Evolutionary conservation across 2,113 vertebrate genomes (phyloP).

Genomic region (Dromiciops gliroides): DNA sequence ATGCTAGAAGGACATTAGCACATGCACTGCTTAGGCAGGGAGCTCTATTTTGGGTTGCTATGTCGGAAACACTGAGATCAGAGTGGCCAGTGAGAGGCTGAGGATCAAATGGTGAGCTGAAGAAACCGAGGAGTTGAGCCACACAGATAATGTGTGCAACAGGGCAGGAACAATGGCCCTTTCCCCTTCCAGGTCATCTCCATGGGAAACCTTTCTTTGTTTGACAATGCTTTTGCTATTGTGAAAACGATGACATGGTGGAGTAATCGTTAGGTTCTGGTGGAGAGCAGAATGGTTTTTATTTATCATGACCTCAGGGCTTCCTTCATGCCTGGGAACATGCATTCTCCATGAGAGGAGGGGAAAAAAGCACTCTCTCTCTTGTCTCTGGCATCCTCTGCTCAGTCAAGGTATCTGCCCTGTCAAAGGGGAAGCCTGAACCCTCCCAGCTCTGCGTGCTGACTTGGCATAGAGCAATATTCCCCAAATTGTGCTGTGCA

Average conservation of each 20-base stretch:
- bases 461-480: not conserved
- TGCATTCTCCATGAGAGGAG: not conserved
- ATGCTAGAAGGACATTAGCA: conserved; percentile 11
- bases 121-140: conserved; percentile 62
- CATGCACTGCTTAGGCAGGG: not conserved
- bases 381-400: not conserved
- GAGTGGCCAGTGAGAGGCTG: conserved; percentile 60
- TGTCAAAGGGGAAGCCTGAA: not conserved
- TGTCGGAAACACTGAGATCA: conserved; percentile 62
- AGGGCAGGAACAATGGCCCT: conserved; percentile 49
- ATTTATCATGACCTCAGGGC: not conserved
- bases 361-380: not conserved
- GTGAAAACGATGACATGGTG: conserved; percentile 10
- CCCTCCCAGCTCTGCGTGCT: not conserved
- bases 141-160: conserved; percentile 50
- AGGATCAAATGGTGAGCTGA: conserved; percentile 73
- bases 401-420: not conserved
- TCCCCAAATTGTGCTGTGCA: not conserved
- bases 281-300: not conserved
- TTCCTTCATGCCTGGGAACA: conserved; percentile 1
- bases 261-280: conserved; percentile 11
- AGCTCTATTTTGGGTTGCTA: conserved; percentile 64
- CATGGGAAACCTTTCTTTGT: not conserved
- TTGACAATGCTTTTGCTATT: conserved; percentile 46
- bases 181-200: conserved; percentile 14